Evolutionary conservation across 2,797 vertebrate species (phyloP), one percentile per base, ranked within the genome.

Genomic region (Amphiprion clarkii): DNA sequence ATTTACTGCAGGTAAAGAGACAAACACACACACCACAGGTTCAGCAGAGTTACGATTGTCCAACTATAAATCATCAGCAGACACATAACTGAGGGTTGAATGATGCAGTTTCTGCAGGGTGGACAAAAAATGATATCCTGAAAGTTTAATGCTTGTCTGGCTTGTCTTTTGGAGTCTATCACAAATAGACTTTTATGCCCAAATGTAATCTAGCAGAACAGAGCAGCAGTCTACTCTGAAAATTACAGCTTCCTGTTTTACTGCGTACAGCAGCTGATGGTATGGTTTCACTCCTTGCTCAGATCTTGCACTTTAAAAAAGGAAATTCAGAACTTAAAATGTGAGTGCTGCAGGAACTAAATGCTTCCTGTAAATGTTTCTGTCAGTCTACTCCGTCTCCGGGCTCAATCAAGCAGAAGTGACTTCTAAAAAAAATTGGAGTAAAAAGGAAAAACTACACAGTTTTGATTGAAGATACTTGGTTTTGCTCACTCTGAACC

Each of bases 1-100:
- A 90, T 81, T 90, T 96, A 67, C 74, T 95, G 52, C 95, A 95
- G 95, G 95, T 95, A 56, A 46, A 69, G 44, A 62, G 44, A 67
- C 64, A 64, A 33, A 49, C 49, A 44, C 42, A 64, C 72, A 81
- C 58, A 69, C 55, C 46, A 59, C 57, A 52, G 29, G 46, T n/a
- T 78, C 76, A 75, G 48, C 68, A 57, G 48, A 27, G 40, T 23
- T 49, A 52, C 42, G n/a, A 59, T 70, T 31, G 56, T 10, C 17
- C 53, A 48, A 9, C 66, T 61, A 33, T 61, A 75, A 83, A 72
- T 81, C 67, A 57, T 19, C 64, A 57, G 9, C n/a, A 48, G 54
- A 75, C 60, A 67, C 23, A 12, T 49, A 44, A 62, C 31, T 6
- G 27, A 48, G 19, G 48, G 9, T 5, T 27, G 25, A 29, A 13